Base-by-base conservation (phyloP, 2,888 invertebrate species). In the Seladonia tumulorum region DNA sequence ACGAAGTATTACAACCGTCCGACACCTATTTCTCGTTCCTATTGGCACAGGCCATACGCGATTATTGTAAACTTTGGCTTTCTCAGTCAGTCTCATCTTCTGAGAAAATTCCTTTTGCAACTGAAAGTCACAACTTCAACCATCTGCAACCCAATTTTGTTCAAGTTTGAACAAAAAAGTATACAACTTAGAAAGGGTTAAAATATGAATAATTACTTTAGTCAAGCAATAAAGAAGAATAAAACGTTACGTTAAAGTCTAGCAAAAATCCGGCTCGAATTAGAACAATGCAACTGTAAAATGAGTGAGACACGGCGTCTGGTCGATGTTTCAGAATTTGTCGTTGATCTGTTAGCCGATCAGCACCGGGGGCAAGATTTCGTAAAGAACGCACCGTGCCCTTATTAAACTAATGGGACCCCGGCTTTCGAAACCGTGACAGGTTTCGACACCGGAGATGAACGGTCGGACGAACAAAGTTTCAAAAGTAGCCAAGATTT, bases 331-430 rank as follows among this genome's bases (percentile, higher is more conserved):
- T 22, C 42, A 35, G 66, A 68, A 29, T 60, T 78, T 66, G 72
- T 35, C 49, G 79, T 73, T 39, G 47, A 3, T 18, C 35, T 75
- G 75, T 73, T 47, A 76, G 77, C 87, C 87, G 82, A 83, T 88
- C 76, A 77, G 68, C 47, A 72, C 57, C 70, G 81, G 76, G 39
- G 76, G 45, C 76, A 66, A 75, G 90, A 88, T 91, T 91, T 91
- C 91, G 90, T 86, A 90, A 91, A 88, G 82, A 89, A 91, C 87
- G 83, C 87, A 86, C 89, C 60, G 87, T 90, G 91, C 90, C 91
- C 91, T 91, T 90, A 91, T 92, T 91, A 90, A 91, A 90, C 89
- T 90, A 91, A 92, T 92, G 92, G 88, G 84, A 88, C 90, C 85
- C 29, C 75, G 83, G 68, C 86, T 92, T 91, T 89, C 89, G 91